phyloP scores from a whole-genome alignment of 2,113 vertebrate genomes.

The Regulus satrapa region DNA sequence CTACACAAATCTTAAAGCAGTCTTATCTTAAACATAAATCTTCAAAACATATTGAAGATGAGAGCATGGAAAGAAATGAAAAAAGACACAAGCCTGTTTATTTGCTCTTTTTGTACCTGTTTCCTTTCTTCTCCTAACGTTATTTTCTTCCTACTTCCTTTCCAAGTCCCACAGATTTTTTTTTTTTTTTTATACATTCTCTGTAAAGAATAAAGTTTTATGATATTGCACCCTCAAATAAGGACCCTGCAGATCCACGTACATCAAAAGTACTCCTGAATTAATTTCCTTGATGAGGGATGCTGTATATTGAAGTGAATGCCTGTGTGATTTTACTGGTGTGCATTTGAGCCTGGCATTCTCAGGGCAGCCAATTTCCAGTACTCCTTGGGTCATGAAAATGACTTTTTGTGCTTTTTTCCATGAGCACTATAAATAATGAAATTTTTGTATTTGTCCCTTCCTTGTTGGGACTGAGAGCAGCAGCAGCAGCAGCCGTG shows the following conservation, averaged over 20 bases:
- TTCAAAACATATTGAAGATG: no score
- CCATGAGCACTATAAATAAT: neutral
- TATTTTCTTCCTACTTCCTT: neutral
- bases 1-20: neutral
- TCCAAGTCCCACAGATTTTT: neutral
- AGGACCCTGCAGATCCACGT: neutral
- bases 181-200: neutral
- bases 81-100: neutral
- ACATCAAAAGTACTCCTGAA: neutral
- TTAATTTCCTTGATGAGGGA: neutral
- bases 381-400: neutral
- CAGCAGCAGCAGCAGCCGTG: neutral
- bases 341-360: neutral
- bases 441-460: neutral
- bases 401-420: neutral
- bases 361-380: neutral
- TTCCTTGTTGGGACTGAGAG: neutral
- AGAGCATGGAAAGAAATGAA: neutral
- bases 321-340: neutral
- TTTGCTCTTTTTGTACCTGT: neutral
- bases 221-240: neutral
- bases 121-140: neutral
- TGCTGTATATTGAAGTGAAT: neutral
- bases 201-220: neutral
- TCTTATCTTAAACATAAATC: no score